phyloP scores from a whole-genome alignment of 1,140 invertebrate genomes.

The Achatina immaculata region DNA sequence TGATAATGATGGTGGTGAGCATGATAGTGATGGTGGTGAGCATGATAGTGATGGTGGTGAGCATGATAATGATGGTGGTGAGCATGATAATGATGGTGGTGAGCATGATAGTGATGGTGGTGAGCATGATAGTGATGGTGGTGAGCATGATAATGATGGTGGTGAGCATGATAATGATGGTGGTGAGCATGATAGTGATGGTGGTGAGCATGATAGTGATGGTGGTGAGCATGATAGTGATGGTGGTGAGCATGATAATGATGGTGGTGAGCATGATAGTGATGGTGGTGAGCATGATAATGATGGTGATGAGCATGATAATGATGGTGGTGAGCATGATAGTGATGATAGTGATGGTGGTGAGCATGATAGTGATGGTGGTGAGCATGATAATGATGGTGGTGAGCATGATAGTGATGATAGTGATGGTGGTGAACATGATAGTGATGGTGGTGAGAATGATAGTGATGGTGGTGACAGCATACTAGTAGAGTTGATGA shows the following conservation, averaged over 20 bases:
- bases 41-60: background rate
- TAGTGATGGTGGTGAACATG: too few relatives aligned
- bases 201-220: background rate
- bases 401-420: background rate
- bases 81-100: background rate
- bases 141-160: background rate
- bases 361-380: too few relatives aligned
- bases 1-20: background rate
- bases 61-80: background rate
- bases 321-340: background rate
- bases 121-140: background rate
- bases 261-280: background rate
- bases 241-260: background rate
- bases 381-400: background rate
- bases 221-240: too few relatives aligned
- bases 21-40: background rate
- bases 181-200: background rate
- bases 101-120: too few relatives aligned
- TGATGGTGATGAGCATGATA: background rate
- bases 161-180: background rate
- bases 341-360: background rate
- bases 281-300: background rate
- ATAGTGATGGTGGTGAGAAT: too few relatives aligned
- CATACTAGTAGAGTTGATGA: too few relatives aligned
- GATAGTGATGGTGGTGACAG: too few relatives aligned